A percentile compares a stretch with the other conserved stretches of the same genome.
Evolutionary conservation across 2,888 invertebrate species (phyloP).

Genomic region (Eutolmus rufibarbis): DNA sequence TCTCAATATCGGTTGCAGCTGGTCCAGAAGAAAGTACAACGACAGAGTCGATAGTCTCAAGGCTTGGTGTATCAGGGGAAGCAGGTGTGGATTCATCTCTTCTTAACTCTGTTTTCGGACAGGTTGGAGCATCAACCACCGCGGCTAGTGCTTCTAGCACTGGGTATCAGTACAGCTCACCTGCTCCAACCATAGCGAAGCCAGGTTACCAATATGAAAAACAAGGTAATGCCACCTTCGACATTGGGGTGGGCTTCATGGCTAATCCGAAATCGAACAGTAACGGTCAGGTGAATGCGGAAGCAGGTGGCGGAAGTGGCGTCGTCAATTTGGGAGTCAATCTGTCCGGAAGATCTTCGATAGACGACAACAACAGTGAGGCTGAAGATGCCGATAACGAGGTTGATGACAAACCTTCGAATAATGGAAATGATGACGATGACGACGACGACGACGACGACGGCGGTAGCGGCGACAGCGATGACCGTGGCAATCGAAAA

Average conservation of each 20-base stretch:
- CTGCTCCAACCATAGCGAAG: not conserved
- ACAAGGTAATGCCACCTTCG: not conserved
- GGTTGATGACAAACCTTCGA: slow-evolving; percentile 15
- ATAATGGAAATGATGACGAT: not conserved
- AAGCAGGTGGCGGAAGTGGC: not conserved
- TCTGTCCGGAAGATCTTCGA: slow-evolving; percentile 7
- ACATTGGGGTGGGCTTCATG: not conserved
- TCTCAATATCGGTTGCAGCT: not conserved
- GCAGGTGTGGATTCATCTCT: not conserved
- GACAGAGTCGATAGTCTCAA: not conserved
- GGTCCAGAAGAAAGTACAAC: not conserved
- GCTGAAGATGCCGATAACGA: not conserved
- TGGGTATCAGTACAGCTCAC: not conserved
- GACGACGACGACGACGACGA: not conserved
- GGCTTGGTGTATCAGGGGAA: not conserved
- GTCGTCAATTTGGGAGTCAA: not conserved
- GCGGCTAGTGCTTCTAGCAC: not conserved
- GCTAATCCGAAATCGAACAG: not conserved
- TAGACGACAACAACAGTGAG: not conserved
- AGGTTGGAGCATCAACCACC: not conserved
- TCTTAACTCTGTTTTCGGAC: not conserved
- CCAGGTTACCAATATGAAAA: slow-evolving; percentile 5
- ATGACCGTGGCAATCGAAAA: not conserved
- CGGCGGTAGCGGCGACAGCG: not conserved
- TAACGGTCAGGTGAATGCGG: not conserved